Evolutionary conservation across 1,140 invertebrate species (phyloP).

Genomic region (Cryptotermes secundus): DNA sequence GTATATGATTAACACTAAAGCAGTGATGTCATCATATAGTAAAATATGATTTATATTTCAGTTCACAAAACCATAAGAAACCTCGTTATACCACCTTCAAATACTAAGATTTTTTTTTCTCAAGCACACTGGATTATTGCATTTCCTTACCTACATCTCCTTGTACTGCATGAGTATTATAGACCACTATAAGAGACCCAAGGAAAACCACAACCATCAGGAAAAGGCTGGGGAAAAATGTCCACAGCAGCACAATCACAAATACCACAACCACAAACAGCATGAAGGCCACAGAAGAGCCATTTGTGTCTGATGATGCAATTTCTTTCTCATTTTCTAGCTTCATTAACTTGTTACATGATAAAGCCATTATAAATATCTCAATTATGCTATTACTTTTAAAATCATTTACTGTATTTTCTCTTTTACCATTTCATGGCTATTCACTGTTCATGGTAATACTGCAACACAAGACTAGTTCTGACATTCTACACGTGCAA

Average conservation of each 20-base stretch:
- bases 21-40: too few relatives aligned
- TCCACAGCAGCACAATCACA: constrained; percentile 32
- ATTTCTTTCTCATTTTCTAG: background rate
- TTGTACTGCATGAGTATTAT: background rate
- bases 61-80: too few relatives aligned
- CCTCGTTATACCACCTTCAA: too few relatives aligned
- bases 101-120: too few relatives aligned
- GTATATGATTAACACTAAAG: too few relatives aligned
- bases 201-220: constrained; percentile 28
- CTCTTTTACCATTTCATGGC: background rate
- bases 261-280: constrained; percentile 24
- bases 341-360: background rate
- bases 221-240: constrained; percentile 31
- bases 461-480: background rate
- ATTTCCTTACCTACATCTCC: background rate
- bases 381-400: background rate
- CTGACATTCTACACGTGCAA: background rate
- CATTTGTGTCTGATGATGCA: background rate
- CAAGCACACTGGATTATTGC: background rate
- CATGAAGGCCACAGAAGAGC: background rate
- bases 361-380: background rate
- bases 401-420: background rate
- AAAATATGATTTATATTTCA: too few relatives aligned
- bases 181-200: background rate
- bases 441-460: background rate